Evolutionary conservation across 2,888 invertebrate species (phyloP), one percentile per base, ranked within the genome.

Genomic region (Tromatobia lineatoria): DNA sequence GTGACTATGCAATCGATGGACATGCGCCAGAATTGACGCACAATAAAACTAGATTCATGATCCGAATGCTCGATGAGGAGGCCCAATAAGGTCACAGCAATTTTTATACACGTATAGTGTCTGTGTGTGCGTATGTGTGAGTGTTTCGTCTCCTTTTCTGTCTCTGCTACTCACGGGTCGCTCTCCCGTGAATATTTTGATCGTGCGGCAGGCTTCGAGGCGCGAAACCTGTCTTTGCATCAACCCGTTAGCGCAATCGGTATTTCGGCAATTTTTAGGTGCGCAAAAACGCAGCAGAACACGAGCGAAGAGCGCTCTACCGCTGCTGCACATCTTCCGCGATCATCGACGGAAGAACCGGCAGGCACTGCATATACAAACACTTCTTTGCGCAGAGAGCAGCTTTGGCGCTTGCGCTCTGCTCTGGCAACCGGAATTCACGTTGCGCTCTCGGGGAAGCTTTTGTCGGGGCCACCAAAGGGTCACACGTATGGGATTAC

Each of bases 1-100:
- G 86, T 86, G 90, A 87, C 73, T 42, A 1, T 34, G n/a, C 25
- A 10, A 29, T 8, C 18, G 70, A 29, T 78, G 75, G 83, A 77
- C 83, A 52, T 86, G 89, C 85, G 89, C 83, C 87, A 79, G 66
- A 64, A 59, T 74, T 20, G 52, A 81, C 74, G 73, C 78, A 54
- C 18, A 45, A 23, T 13, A 18, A 76, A 47, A 75, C 57, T n/a
- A 76, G 66, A 66, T 42, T 38, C 66, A 42, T 42, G 66, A 66
- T 20, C 66, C 66, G 80, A 86, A 82, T 74, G 59, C 81, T 50
- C 45, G 76, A 85, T 77, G 75, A 29, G 54, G 67, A 50, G 54
- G 71, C 71, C 71, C 66, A 74, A 83, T 61, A 71, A 59, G 66
- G 71, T 61, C 52, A 18, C 23, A 25, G 25, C n/a, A 15, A 42